Evolutionary conservation across 2,797 vertebrate species (phyloP).

Genomic region (Allobates femoralis): DNA sequence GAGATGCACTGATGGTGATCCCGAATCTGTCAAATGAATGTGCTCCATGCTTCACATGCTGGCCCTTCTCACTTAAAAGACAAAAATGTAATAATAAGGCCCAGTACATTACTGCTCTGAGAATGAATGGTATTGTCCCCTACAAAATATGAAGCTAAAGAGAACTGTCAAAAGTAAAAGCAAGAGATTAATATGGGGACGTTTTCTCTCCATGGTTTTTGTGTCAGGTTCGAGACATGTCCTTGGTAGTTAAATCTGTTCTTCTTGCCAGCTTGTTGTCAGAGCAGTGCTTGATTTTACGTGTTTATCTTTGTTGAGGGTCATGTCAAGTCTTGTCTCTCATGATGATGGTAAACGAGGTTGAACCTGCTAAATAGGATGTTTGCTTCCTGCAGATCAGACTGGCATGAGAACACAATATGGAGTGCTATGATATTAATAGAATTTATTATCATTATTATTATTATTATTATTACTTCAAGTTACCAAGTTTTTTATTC

Average conservation of each 20-base stretch:
- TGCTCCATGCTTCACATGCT: conserved; percentile 42
- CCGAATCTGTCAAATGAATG: conserved; percentile 58
- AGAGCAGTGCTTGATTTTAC: conserved; percentile 52
- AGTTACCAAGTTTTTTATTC: not conserved
- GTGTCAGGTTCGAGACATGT: conserved; percentile 54
- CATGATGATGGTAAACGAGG: conserved; percentile 58
- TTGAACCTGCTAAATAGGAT: conserved; percentile 30
- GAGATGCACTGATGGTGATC: conserved; percentile 32
- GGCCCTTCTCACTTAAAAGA: conserved; percentile 34
- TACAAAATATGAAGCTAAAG: conserved; percentile 44
- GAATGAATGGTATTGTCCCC: conserved; percentile 51
- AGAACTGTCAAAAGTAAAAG: conserved; percentile 60
- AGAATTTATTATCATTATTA: not conserved
- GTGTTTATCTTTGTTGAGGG: conserved; percentile 60
- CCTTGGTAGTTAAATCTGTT: conserved; percentile 61
- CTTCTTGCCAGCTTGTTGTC: conserved; percentile 57
- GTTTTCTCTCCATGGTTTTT: conserved; percentile 44
- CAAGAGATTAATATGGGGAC: conserved; percentile 51
- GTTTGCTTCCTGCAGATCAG: not conserved
- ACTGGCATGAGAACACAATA: not conserved
- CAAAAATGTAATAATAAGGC: conserved; percentile 52
- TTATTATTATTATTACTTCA: conserved; percentile 1
- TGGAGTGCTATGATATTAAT: not conserved
- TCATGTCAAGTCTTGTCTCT: conserved; percentile 56
- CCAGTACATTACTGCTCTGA: conserved; percentile 26